A percentile compares a stretch with the other conserved stretches of the same genome.
Conservation (phyloP, 1,140 invertebrate genomes). For the Drepana arcuata region DNA sequence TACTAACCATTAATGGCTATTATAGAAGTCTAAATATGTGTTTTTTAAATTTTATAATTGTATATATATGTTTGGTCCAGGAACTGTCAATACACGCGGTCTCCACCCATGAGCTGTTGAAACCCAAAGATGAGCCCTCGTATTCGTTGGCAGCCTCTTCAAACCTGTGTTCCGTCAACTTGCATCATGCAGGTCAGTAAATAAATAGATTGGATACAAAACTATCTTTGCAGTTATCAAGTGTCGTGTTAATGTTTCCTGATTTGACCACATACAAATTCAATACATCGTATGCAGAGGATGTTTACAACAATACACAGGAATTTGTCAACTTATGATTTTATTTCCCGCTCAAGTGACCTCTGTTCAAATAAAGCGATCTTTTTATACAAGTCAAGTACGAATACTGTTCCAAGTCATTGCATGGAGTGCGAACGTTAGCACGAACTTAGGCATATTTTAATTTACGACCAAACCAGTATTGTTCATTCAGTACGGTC, state of each 20-base stretch:
- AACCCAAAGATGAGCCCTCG: constrained; percentile 50
- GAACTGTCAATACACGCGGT: constrained; percentile 54
- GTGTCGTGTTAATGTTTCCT: too few species aligned
- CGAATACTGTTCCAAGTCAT: constrained; percentile 9
- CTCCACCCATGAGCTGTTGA: constrained; percentile 46
- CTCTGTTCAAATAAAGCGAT: too few species aligned
- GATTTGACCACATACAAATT: too few species aligned
- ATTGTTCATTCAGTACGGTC: constrained; percentile 57
- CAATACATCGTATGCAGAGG: too few species aligned
- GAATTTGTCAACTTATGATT: too few species aligned
- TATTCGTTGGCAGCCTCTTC: constrained; percentile 36
- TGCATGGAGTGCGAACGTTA: constrained; percentile 15
- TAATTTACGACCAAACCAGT: constrained; percentile 51
- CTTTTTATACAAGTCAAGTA: constrained; percentile 6
- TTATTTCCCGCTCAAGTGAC: too few species aligned
- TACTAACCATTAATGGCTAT: too few species aligned
- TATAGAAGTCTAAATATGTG: too few species aligned
- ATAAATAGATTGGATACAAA: too few species aligned
- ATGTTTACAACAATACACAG: constrained; percentile 6
- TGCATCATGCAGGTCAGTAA: constrained; percentile 42
- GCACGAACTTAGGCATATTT: constrained; percentile 36
- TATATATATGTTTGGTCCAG: constrained; percentile 21
- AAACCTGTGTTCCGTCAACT: constrained; percentile 30
- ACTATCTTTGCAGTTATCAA: too few species aligned
- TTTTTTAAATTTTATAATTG: constrained; percentile 4